These are phyloP conservation scores for Dipodomys ordii DNA, from an alignment of 2,113 vertebrate species.

Conservation along the genomic window DNA sequence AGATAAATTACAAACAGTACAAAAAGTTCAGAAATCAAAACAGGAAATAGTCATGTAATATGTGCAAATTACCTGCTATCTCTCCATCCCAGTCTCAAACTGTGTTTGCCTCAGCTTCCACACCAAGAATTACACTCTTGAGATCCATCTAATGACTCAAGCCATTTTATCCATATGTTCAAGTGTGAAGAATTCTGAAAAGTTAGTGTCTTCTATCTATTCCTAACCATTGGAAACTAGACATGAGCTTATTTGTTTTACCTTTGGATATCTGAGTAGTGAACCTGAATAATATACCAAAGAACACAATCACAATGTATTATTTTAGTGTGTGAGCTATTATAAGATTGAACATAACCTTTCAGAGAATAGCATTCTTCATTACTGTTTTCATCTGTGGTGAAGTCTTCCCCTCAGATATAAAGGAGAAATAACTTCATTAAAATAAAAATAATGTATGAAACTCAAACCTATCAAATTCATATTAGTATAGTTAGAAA, in stretches of 20 bases:
- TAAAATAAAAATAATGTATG: background rate
- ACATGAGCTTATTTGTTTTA: background rate
- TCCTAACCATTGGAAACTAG: background rate
- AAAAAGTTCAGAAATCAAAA: background rate
- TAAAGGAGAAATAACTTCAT: background rate
- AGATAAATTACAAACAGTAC: too few species aligned
- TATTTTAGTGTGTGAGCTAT: background rate
- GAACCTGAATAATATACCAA: background rate
- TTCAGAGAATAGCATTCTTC: background rate
- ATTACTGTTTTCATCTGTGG: background rate
- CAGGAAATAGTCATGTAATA: background rate
- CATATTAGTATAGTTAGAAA: background rate
- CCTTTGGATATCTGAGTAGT: background rate
- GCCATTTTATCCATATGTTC: background rate
- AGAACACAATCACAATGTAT: background rate
- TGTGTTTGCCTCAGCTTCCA: background rate
- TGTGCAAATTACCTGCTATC: background rate
- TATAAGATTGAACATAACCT: background rate
- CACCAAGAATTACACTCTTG: background rate
- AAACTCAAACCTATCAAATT: background rate
- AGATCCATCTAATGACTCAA: background rate
- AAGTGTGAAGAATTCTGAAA: background rate
- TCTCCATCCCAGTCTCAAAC: background rate
- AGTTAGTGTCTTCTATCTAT: background rate
- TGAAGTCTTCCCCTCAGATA: background rate